Evolutionary conservation across 1,140 invertebrate genomes (phyloP).

Genomic region (Bombus waltoni): DNA sequence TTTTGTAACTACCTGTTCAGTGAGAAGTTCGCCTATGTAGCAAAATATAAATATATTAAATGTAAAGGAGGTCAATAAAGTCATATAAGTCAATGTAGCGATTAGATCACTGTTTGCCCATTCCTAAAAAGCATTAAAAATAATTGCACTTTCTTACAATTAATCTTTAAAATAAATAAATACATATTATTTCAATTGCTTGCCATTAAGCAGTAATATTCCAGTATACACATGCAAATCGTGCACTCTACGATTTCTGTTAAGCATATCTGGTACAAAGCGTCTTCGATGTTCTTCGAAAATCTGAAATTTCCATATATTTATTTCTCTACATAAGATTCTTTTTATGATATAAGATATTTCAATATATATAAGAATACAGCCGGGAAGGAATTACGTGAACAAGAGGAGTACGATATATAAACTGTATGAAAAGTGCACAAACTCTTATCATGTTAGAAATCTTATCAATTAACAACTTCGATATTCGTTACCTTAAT

Average conservation of each 20-base stretch:
- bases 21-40: slow-evolving; percentile 68
- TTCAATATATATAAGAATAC: too few species aligned
- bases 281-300: slow-evolving; percentile 19
- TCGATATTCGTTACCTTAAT: background rate
- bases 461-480: too few species aligned
- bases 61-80: slow-evolving; percentile 62
- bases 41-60: slow-evolving; percentile 69
- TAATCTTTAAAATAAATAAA: background rate
- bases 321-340: too few species aligned
- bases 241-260: slow-evolving; percentile 49
- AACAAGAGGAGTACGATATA: too few species aligned
- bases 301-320: slow-evolving; percentile 49
- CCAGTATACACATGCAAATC: slow-evolving; percentile 55
- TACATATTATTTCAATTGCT: background rate
- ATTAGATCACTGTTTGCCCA: slow-evolving; percentile 56
- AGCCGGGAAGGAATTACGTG: too few species aligned
- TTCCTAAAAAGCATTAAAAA: slow-evolving; percentile 54
- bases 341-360: background rate
- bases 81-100: slow-evolving; percentile 58
- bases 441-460: too few species aligned
- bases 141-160: background rate
- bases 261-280: slow-evolving; percentile 50
- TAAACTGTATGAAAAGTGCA: too few species aligned
- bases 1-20: slow-evolving; percentile 61
- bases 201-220: slow-evolving; percentile 63